phyloP scores from a whole-genome alignment of 1,140 invertebrate genomes.

The Riptortus pedestris region DNA sequence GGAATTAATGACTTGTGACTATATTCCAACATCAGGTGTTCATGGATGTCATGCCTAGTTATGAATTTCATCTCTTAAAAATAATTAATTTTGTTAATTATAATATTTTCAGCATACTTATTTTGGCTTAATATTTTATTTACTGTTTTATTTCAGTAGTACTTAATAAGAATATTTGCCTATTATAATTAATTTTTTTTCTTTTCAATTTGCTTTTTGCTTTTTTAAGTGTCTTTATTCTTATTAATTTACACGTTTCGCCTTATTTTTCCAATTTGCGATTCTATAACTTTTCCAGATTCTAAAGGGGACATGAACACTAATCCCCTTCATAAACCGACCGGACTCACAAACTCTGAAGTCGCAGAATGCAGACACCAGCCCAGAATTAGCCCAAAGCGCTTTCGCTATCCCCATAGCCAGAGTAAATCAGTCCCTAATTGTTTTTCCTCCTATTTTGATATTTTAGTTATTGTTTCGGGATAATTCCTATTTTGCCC shows the following conservation, averaged over 20 bases:
- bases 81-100: no score
- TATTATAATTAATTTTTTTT: no score
- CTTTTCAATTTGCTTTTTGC: no score
- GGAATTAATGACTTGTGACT: no score
- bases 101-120: no score
- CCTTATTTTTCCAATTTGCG: background rate
- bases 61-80: no score
- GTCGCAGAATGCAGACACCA: background rate
- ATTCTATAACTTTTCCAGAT: constrained; percentile 2
- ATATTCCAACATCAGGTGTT: no score
- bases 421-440: constrained; percentile 1
- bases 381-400: background rate
- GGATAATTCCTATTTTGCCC: background rate
- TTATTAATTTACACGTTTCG: background rate
- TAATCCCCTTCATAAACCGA: background rate
- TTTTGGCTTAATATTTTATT: no score
- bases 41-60: no score
- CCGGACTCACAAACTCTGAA: background rate
- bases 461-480: background rate
- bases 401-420: background rate
- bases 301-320: background rate
- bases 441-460: background rate
- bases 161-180: no score
- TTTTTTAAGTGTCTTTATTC: no score
- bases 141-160: no score